Evolutionary conservation across 2,113 vertebrate genomes (phyloP), one percentile per base, ranked within the genome.

Genomic region (Psammodynastes pulverulentus): DNA sequence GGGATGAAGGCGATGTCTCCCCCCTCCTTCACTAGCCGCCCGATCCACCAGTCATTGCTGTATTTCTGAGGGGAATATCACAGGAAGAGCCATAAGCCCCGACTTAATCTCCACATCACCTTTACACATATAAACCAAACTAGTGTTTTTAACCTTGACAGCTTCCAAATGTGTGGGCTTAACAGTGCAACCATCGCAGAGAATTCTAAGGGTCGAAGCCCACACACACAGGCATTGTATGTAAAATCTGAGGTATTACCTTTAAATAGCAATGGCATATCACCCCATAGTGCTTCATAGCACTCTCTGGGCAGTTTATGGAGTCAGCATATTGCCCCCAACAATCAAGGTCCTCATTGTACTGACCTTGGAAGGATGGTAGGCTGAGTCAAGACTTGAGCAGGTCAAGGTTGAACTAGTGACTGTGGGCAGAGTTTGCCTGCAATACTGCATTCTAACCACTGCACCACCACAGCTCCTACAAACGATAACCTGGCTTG

Each of bases 21-120:
- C 67, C 99, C 98, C 96, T 99, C 99, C 94, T 99, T 99, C 89
- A 99, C 99, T 97, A 99, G 97, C 96, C 99, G 96, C 86, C 99
- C 99, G 90, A 99, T 99, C 99, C 99, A 99, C 99, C 99, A 99
- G 96, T 99, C 99, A 98, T 99, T 99, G 94, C 98, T 99, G 97
- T 99, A 99, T 96, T 99, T 99, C 98, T 99, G 96, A 89, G 88
- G 0, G 43, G 34, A 84, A 48, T 23, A 23, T 26, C 29, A 94
- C 48, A 49, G 2, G 0, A 72, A 26, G 46, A 26, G n/a, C 0
- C 0, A 89, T 1, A 54, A 39, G 23, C 49, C 1, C 51, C 56
- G 12, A 0, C 46, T 39, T 0, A 29, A 23, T 3, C 39, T 29
- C 58, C 45, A 13, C 1, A 10, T 67, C n/a, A 48, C 24, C 46